Percentiles rank a stretch among this genome's conserved stretches.
These are phyloP conservation scores for Xiphophorus maculatus DNA, from an alignment of 2,113 vertebrate species.

Conservation along the genomic window DNA sequence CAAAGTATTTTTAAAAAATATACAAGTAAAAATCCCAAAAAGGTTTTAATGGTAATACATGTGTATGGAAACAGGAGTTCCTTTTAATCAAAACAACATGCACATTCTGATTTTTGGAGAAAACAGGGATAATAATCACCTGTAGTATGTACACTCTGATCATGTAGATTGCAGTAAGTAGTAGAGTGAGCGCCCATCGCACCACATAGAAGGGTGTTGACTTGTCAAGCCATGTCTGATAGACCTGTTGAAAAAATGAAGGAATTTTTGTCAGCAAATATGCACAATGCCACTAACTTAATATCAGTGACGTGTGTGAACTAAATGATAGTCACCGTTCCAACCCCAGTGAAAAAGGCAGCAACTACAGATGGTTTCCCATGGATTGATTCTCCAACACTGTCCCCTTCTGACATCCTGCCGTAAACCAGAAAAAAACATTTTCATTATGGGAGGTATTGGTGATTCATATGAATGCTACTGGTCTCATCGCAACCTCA, in stretches of 20 bases:
- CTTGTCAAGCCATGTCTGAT: slow-evolving; percentile 99
- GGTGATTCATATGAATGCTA: not conserved
- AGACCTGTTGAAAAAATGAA: slow-evolving; percentile 80
- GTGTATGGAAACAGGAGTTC: not conserved
- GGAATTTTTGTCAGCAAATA: not conserved
- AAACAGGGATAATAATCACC: slow-evolving; percentile 70
- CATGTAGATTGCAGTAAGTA: slow-evolving; percentile 94
- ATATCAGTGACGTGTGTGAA: slow-evolving; percentile 31
- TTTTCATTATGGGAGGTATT: not conserved
- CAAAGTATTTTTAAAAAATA: not conserved
- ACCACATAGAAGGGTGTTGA: slow-evolving; percentile 91
- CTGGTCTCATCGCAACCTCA: too few relatives aligned
- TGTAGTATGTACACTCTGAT: slow-evolving; percentile 98
- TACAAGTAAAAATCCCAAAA: not conserved
- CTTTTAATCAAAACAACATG: not conserved
- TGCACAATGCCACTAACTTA: not conserved
- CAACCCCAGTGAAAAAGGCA: slow-evolving; percentile 92
- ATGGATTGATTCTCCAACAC: slow-evolving; percentile 94
- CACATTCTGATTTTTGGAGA: not conserved
- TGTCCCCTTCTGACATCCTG: slow-evolving; percentile 99
- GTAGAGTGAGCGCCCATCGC: slow-evolving; percentile 90
- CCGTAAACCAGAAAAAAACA: slow-evolving; percentile 50
- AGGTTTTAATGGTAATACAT: not conserved
- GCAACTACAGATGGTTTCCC: slow-evolving; percentile 91
- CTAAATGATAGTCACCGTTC: slow-evolving; percentile 84